Base-by-base conservation (phyloP, 2,113 vertebrate species). In the Cygnus buccinator region DNA sequence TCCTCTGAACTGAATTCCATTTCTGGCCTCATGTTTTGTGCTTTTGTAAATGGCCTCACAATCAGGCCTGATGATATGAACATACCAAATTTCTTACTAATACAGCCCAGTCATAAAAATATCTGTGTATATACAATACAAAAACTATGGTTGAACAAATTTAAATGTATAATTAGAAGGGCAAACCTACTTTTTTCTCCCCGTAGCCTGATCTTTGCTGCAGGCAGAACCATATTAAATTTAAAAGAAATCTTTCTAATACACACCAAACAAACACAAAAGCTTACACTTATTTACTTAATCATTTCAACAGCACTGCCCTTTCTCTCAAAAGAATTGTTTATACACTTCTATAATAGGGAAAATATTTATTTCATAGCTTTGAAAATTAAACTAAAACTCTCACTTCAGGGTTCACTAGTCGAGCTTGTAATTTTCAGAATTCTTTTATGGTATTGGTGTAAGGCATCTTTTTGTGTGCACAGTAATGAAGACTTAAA, bases 401-500 rank as follows among this genome's bases (percentile, higher is more conserved):
- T 85, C 78, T 96, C 43, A 58, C 74, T 71, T 72, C 11, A 44
- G 68, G 68, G 46, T 74, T 93, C 68, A 59, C 35, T 31, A 76
- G 54, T 54, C 81, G 18, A 72, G 26, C 59, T 66, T 72, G 48
- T 29, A 59, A 48, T 91, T 89, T 78, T 67, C 55, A 73, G 68
- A 66, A 39, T 23, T 89, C 48, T 78, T 89, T 80, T 63, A 41
- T 77, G 72, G 35, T 87, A 81, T 43, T 16, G 29, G 74, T 62
- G 63, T 41, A 48, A 94, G 76, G 68, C 39, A 65, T 87, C 89
- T 96, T 97, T 95, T 96, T 97, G 96, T 95, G 57, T 97, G 97
- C 97, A 97, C 96, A 97, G 96, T 95, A 97, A 96, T 14, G 46
- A 92, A 83, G 84, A 94, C 89, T 89, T 91, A 65, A 93, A 80